A percentile compares a stretch with the other conserved stretches of the same genome.
Conservation (phyloP, 2,113 vertebrate species). For the Sinosuthora webbiana region DNA sequence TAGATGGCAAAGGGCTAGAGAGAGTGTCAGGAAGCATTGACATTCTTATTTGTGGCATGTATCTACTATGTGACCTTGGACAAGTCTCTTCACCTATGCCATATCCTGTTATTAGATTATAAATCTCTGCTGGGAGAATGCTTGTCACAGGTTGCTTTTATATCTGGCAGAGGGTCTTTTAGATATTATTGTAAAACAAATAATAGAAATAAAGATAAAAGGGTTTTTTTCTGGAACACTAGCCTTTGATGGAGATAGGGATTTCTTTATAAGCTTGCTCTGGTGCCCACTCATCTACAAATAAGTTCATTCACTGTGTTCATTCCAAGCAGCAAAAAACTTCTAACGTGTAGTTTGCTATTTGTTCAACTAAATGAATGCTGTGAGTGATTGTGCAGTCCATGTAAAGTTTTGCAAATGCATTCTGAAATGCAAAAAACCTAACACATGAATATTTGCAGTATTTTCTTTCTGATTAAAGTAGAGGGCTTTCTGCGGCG, state of each 20-base stretch:
- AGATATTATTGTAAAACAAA: slow-evolving; percentile 15
- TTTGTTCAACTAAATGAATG: background rate
- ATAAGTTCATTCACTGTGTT: background rate
- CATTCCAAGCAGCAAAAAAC: background rate
- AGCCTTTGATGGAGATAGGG: background rate
- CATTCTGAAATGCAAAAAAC: background rate
- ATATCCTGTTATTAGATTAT: slow-evolving; percentile 59
- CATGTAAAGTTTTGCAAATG: background rate
- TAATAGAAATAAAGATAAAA: background rate
- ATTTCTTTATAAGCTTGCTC: background rate
- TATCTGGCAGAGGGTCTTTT: background rate
- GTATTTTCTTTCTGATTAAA: background rate
- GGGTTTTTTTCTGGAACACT: background rate
- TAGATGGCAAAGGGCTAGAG: slow-evolving; percentile 3
- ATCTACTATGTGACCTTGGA: slow-evolving; percentile 45
- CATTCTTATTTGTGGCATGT: slow-evolving; percentile 36
- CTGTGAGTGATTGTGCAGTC: background rate
- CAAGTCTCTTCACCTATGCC: slow-evolving; percentile 52
- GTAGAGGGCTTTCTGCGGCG: background rate
- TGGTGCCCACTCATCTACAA: background rate
- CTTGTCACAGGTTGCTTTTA: background rate
- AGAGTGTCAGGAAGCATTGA: slow-evolving; percentile 47
- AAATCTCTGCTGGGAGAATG: slow-evolving; percentile 52
- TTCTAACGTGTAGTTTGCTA: background rate
- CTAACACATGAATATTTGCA: fast-evolving